phyloP scores from a whole-genome alignment of 2,797 vertebrate genomes.

The Serranus cabrilla region DNA sequence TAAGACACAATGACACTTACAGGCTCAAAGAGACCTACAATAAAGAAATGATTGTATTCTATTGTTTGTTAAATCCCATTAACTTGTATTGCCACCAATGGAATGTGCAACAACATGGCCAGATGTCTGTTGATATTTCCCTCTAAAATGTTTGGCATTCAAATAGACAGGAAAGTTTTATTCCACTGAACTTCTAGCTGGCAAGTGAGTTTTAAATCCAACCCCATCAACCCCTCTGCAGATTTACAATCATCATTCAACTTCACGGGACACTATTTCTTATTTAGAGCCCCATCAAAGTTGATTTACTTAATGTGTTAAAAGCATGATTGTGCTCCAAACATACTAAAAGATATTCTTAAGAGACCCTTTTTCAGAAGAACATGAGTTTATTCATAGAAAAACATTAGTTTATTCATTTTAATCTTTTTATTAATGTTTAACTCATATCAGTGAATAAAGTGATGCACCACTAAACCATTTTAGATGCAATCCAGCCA shows the following conservation, averaged over 20 bases:
- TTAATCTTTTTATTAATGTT: too few relatives aligned
- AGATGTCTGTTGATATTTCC: conserved; percentile 33
- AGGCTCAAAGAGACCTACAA: not conserved
- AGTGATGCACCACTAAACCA: too few relatives aligned
- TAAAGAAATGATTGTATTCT: not conserved
- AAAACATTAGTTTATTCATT: too few relatives aligned
- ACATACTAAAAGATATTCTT: too few relatives aligned
- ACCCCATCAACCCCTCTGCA: not conserved
- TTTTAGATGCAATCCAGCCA: too few relatives aligned
- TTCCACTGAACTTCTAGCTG: not conserved
- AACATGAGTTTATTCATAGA: too few relatives aligned
- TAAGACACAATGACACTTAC: not conserved
- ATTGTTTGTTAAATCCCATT: conserved; percentile 18
- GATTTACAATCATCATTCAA: conserved; percentile 6
- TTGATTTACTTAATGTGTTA: not conserved
- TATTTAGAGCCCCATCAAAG: not conserved
- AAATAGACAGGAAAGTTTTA: conserved; percentile 12
- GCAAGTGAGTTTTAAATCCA: conserved; percentile 12
- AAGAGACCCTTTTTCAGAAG: too few relatives aligned
- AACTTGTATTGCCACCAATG: not conserved
- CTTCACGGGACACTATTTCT: not conserved
- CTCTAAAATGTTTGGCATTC: conserved; percentile 9
- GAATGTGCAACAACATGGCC: conserved; percentile 14
- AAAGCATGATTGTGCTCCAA: too few relatives aligned
- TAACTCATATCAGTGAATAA: too few relatives aligned